Evolutionary conservation across 2,113 vertebrate genomes (phyloP).

Genomic region (Salminus brasiliensis): DNA sequence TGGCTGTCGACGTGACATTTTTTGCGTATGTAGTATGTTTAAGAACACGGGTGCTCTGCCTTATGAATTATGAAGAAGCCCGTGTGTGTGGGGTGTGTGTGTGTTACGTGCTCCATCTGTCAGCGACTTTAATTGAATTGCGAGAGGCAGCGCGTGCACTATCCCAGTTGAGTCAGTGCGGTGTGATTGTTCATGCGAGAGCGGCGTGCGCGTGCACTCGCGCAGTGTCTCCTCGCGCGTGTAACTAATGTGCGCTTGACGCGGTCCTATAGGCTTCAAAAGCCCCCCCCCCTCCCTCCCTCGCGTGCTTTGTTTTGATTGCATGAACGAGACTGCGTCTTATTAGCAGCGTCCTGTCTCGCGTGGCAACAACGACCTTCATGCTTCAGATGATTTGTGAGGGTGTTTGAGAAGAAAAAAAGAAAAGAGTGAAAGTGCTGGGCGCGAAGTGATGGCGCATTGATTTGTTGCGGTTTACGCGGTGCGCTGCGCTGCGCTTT

Average conservation of each 20-base stretch:
- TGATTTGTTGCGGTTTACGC: slow-evolving; percentile 4
- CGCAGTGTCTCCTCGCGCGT: not conserved
- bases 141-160: not conserved
- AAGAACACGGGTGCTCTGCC: too few species aligned
- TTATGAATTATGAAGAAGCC: too few species aligned
- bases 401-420: not conserved
- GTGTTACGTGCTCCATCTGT: not conserved
- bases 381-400: not conserved
- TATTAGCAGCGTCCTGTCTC: not conserved
- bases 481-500: not conserved
- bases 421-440: not conserved
- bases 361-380: not conserved
- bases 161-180: not conserved
- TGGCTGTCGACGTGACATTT: too few species aligned
- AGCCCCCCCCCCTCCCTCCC: not conserved
- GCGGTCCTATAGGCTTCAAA: not conserved
- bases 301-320: too few species aligned
- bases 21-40: too few species aligned
- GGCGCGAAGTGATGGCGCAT: slow-evolving; percentile 18
- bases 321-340: too few species aligned
- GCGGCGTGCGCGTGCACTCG: not conserved
- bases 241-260: not conserved
- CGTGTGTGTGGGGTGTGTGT: too few species aligned
- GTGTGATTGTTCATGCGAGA: slow-evolving; percentile 3
- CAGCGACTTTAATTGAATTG: not conserved